Evolutionary conservation across 23 tunicate genomes (phyloP).

Genomic region (Styela clava): DNA sequence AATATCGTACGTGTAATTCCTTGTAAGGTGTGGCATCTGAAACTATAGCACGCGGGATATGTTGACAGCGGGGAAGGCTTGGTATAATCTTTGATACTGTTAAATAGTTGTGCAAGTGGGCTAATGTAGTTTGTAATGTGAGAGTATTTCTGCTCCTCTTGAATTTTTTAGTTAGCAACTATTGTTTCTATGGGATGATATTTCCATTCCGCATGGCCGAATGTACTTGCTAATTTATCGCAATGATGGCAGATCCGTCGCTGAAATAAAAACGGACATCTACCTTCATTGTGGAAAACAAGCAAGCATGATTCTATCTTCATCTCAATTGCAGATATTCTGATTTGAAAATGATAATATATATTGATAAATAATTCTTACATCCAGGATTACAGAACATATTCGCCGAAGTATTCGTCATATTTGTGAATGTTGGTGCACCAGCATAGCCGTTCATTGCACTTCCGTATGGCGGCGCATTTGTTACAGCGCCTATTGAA

Average conservation of each 20-base stretch:
- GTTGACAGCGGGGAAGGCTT: too few species aligned
- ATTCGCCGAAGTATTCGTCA: conserved; percentile 57
- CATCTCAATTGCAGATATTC: neutral
- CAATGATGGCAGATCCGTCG: conserved; percentile 83
- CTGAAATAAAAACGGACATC: conserved; percentile 75
- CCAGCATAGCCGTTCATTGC: conserved; percentile 48
- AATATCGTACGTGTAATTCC: too few species aligned
- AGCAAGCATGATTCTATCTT: conserved; percentile 7
- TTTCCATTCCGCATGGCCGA: too few species aligned
- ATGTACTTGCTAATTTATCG: conserved; percentile 32
- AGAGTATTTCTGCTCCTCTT: too few species aligned
- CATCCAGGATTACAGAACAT: conserved; percentile 41
- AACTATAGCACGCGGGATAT: too few species aligned
- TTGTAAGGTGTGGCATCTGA: too few species aligned
- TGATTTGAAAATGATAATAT: neutral
- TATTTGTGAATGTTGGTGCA: conserved; percentile 64
- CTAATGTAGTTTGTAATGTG: too few species aligned
- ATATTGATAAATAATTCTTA: conserved; percentile 23
- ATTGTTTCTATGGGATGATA: too few species aligned
- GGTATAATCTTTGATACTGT: too few species aligned
- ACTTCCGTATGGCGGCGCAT: conserved; percentile 53
- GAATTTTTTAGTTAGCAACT: too few species aligned
- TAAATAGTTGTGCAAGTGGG: too few species aligned
- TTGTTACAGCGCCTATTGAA: conserved; percentile 42
- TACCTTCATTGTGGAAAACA: conserved; percentile 98